Evolutionary conservation across 2,797 vertebrate genomes (phyloP), one percentile per base, ranked within the genome.

Genomic region (Alectoris magna): DNA sequence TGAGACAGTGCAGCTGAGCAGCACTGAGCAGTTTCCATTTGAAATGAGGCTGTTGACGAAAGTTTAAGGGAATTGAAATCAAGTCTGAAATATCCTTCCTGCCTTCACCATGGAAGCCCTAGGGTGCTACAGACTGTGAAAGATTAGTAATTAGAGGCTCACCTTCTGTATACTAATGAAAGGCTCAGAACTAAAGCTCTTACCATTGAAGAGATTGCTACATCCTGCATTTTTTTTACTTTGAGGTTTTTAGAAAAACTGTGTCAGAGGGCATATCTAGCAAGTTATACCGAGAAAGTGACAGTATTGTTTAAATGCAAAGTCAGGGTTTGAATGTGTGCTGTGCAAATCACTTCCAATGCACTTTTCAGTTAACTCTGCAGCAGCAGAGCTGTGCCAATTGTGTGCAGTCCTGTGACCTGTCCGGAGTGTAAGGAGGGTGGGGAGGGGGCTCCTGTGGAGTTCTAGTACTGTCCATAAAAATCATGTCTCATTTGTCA

Each of bases 71-170:
- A 96, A 95, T 91, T 95, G 92, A 94, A 95, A 95, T 93, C 75
- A 96, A 91, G 81, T 91, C 93, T 95, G 84, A 91, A 94, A 96
- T 94, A 96, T 94, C 95, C 93, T 96, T 97, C 91, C 95, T 95
- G 94, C 86, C 78, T 95, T 94, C 56, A 66, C 94, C 94, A 95
- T 94, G 86, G 88, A 96, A 97, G 84, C 95, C 96, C 91, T 94
- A 87, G 93, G 95, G 95, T 96, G 86, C 93, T 93, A 29, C 90
- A 95, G 88, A 87, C 94, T 96, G 86, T 91, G 93, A 93, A 95
- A 94, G 90, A 95, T 91, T 87, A 89, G 94, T 91, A 97, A 97
- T 97, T 96, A 95, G 94, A 94, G 59, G 73, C 75, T 97, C 91
- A 93, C 92, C 90, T 95, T 96, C 94, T 95, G 94, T 91, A 80